Percentiles rank a stretch among this genome's conserved stretches.
These are phyloP conservation scores for Cyrtodaria siliqua DNA, from an alignment of 2,888 invertebrate species.

Conservation along the genomic window DNA sequence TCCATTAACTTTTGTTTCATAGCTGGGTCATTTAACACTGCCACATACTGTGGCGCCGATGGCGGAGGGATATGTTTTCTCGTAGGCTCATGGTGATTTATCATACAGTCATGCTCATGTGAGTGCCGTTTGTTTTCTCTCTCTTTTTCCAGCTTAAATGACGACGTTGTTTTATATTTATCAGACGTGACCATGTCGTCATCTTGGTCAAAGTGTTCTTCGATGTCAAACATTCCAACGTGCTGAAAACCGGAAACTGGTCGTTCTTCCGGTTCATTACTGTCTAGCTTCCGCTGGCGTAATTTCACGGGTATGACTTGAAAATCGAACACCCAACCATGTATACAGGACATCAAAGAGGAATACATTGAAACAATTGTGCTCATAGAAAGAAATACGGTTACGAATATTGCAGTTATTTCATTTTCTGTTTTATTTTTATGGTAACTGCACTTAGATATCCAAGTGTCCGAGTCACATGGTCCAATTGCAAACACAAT, in stretches of 20 bases:
- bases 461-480: conserved; percentile 56
- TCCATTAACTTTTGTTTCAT: conserved; percentile 61
- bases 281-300: conserved; percentile 11
- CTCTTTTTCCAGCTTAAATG: conserved; percentile 33
- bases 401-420: conserved; percentile 45
- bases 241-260: conserved; percentile 43
- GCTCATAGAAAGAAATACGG: conserved; percentile 39
- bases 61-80: conserved; percentile 29
- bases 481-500: conserved; percentile 55
- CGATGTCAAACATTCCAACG: conserved; percentile 45
- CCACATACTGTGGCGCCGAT: conserved; percentile 54
- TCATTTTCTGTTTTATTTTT: conserved; percentile 39
- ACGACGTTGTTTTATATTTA: conserved; percentile 34
- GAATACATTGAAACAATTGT: conserved; percentile 36
- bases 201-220: conserved; percentile 30
- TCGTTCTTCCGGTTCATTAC: conserved; percentile 4
- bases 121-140: conserved; percentile 11
- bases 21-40: conserved; percentile 59
- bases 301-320: conserved; percentile 29
- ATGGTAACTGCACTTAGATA: conserved; percentile 47
- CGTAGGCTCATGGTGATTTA: conserved; percentile 12
- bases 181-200: conserved; percentile 14
- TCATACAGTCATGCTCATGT: conserved; percentile 29
- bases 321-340: conserved; percentile 62
- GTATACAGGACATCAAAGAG: conserved; percentile 54